Conservation (phyloP, 2,888 invertebrate species). For the Pseudococcus jackbeardsleyi region DNA sequence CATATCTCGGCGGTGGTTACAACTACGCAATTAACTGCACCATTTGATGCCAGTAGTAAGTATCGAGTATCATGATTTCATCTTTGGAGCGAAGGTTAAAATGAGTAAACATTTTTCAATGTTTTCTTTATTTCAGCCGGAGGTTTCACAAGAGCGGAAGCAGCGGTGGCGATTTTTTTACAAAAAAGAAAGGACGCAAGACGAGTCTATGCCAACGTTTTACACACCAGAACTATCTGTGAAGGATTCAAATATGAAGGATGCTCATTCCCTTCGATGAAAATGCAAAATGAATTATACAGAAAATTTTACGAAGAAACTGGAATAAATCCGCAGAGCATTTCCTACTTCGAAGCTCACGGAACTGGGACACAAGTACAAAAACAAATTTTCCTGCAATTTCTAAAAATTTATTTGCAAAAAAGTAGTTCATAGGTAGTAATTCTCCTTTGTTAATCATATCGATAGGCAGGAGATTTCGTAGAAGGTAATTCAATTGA, state of each 20-base stretch:
- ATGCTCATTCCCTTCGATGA: slow-evolving; percentile 29
- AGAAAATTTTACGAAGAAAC: slow-evolving; percentile 66
- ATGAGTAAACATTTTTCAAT: neutral
- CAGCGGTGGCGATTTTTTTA: slow-evolving; percentile 70
- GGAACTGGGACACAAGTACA: slow-evolving; percentile 67
- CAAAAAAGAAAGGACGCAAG: slow-evolving; percentile 70
- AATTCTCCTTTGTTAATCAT: neutral
- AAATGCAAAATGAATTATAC: slow-evolving; percentile 61
- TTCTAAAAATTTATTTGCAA: too few species aligned
- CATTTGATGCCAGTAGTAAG: slow-evolving; percentile 13
- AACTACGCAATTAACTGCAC: too few species aligned
- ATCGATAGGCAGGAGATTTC: neutral
- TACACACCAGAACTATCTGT: slow-evolving; percentile 70
- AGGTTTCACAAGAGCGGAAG: slow-evolving; percentile 72
- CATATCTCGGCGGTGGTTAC: neutral
- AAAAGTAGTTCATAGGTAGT: too few species aligned
- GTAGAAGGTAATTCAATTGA: neutral
- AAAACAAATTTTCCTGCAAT: too few species aligned
- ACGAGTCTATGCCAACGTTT: slow-evolving; percentile 72
- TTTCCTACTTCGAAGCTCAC: slow-evolving; percentile 67
- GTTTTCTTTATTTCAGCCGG: slow-evolving; percentile 67
- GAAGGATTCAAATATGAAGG: slow-evolving; percentile 72
- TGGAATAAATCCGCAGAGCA: slow-evolving; percentile 65
- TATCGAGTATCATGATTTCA: neutral
- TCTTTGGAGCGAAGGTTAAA: neutral